Percentiles rank a stretch among this genome's conserved stretches.
Evolutionary conservation across 2,113 vertebrate species (phyloP).

Genomic region (Passer montanus): DNA sequence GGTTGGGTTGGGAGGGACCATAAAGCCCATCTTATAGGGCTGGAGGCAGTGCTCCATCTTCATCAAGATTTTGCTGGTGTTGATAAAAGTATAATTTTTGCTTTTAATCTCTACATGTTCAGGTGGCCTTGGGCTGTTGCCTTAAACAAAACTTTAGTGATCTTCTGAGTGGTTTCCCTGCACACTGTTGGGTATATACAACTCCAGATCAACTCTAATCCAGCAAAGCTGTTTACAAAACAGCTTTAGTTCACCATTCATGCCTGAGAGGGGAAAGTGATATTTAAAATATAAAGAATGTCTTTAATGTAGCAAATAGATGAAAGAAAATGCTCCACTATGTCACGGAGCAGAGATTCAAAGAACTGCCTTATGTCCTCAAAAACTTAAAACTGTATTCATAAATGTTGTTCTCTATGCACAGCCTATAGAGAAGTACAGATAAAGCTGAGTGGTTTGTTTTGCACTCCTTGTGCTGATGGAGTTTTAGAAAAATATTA

Average conservation of each 20-base stretch:
- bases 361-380: not conserved
- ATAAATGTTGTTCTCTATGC: not conserved
- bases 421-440: not conserved
- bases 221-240: not conserved
- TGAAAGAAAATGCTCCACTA: not conserved
- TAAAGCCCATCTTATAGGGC: accelerated
- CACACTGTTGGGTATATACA: not conserved
- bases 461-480: not conserved
- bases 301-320: not conserved
- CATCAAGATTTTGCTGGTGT: not conserved
- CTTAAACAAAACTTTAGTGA: not conserved
- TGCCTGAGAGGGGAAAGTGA: not conserved
- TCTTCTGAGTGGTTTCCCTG: not conserved
- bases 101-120: not conserved
- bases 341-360: not conserved
- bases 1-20: accelerated
- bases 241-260: not conserved
- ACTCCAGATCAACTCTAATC: not conserved
- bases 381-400: not conserved
- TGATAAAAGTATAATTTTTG: not conserved
- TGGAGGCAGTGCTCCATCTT: not conserved
- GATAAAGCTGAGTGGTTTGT: not conserved
- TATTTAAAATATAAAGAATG: not conserved
- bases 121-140: not conserved
- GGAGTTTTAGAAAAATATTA: not conserved